Evolutionary conservation across 35 echinoderm and acorn worm species (phyloP).

Genomic region (Apostichopus californicus): DNA sequence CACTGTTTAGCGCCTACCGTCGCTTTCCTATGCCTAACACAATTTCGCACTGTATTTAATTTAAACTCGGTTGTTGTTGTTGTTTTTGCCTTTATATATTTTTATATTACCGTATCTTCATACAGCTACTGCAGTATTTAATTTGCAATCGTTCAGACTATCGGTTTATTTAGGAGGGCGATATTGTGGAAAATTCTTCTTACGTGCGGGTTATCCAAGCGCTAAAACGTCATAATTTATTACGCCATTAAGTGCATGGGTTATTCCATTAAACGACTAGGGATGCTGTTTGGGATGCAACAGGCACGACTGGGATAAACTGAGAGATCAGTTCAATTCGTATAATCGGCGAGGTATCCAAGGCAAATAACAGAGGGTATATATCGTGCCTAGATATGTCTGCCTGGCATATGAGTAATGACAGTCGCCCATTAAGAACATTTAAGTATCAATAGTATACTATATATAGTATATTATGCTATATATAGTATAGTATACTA

Average conservation of each 20-base stretch:
- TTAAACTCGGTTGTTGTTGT: not conserved
- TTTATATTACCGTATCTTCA: not conserved
- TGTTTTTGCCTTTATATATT: not conserved
- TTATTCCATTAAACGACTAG: constrained; percentile 12
- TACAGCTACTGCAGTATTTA: not conserved
- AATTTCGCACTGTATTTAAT: too few species aligned
- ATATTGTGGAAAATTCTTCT: constrained; percentile 24
- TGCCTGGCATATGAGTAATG: too few species aligned
- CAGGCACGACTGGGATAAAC: not conserved
- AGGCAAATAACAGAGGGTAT: too few species aligned
- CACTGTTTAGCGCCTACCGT: too few species aligned
- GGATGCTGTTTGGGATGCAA: constrained; percentile 4
- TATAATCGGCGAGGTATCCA: too few species aligned
- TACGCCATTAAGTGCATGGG: constrained; percentile 22
- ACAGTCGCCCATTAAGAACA: too few species aligned
- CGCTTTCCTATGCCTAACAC: too few species aligned
- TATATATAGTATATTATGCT: too few species aligned
- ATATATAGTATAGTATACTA: too few species aligned
- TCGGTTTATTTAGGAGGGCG: constrained; percentile 6
- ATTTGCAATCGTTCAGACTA: not conserved
- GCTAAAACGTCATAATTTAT: constrained; percentile 39
- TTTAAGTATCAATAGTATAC: too few species aligned
- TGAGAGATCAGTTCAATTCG: not conserved
- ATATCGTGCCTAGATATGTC: too few species aligned
- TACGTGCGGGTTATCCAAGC: not conserved